These are phyloP conservation scores for Poecilia gillii DNA, from an alignment of 2,797 vertebrate genomes.

Conservation along the genomic window DNA sequence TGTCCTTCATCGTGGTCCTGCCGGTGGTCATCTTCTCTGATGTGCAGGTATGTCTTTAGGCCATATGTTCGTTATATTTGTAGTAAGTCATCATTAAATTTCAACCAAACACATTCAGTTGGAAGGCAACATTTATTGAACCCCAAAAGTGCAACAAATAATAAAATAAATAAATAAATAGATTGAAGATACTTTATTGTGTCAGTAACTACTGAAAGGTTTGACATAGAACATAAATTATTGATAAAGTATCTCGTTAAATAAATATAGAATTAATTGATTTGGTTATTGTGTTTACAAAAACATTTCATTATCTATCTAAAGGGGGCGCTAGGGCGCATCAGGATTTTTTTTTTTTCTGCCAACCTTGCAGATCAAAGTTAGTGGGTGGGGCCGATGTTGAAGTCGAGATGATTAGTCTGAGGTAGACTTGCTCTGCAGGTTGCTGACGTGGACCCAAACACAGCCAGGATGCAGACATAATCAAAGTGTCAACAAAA, in stretches of 20 bases:
- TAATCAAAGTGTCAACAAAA: neutral
- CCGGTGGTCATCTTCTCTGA: constrained; percentile 95
- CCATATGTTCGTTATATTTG: neutral
- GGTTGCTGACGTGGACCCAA: neutral
- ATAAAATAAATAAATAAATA: neutral
- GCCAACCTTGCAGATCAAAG: neutral
- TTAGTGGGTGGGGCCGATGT: neutral
- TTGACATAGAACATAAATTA: neutral
- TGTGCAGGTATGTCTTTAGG: constrained; percentile 76
- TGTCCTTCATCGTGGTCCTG: constrained; percentile 93
- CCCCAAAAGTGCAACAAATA: neutral
- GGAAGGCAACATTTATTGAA: neutral
- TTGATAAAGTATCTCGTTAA: neutral
- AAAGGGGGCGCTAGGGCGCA: neutral
- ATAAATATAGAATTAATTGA: neutral
- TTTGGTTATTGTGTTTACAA: neutral
- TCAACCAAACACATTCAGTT: neutral
- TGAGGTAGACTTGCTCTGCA: neutral
- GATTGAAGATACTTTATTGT: neutral
- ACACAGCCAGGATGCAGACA: neutral
- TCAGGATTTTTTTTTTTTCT: neutral
- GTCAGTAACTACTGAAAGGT: neutral
- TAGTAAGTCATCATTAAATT: neutral
- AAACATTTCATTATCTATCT: neutral
- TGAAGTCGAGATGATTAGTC: neutral